Evolutionary conservation across 2,888 invertebrate genomes (phyloP).

Genomic region (Acronicta psi): DNA sequence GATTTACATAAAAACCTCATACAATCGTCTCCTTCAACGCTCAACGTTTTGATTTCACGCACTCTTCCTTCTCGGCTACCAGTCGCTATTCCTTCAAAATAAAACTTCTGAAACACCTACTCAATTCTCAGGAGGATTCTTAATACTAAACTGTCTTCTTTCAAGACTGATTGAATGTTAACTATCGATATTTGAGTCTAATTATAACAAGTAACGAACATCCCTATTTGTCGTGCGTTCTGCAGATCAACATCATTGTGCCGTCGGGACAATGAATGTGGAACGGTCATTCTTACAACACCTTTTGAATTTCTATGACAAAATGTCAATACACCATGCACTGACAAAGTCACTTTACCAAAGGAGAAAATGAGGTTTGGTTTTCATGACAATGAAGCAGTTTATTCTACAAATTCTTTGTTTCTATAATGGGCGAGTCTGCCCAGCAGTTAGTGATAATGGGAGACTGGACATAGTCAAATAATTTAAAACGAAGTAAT

Average conservation of each 20-base stretch:
- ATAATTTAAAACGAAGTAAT: constrained; percentile 1
- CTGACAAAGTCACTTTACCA: constrained; percentile 7
- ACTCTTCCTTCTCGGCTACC: no score
- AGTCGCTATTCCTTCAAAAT: no score
- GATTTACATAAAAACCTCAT: no score
- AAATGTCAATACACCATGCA: constrained; percentile 32
- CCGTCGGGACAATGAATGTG: constrained; percentile 46
- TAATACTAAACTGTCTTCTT: no score
- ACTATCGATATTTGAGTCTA: neutral
- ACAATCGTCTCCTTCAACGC: no score
- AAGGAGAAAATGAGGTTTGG: constrained; percentile 14
- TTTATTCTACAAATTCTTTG: no score
- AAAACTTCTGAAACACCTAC: no score
- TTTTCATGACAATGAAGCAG: constrained; percentile 10
- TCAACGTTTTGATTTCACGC: no score
- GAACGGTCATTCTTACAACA: constrained; percentile 39
- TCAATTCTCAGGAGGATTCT: no score
- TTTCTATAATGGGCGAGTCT: no score
- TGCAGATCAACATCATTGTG: constrained; percentile 37
- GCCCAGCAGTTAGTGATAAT: no score
- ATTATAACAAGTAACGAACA: neutral
- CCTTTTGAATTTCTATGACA: constrained; percentile 30
- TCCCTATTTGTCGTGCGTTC: constrained; percentile 34
- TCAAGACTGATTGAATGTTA: neutral
- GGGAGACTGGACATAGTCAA: no score